These are phyloP conservation scores for Hippocampus zosterae DNA, from an alignment of 2,113 vertebrate species.

Conservation along the genomic window DNA sequence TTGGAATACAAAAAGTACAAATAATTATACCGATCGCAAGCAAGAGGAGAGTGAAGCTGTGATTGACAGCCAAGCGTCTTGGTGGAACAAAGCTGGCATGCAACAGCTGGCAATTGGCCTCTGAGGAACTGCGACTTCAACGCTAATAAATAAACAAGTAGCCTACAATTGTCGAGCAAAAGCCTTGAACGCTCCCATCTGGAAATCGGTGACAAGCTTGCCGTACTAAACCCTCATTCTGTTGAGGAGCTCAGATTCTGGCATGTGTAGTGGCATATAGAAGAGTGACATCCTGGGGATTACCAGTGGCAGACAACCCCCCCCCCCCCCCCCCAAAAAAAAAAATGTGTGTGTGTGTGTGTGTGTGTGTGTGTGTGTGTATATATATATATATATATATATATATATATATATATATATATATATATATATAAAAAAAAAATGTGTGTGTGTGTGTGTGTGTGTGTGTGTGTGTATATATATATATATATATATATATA, in stretches of 20 bases:
- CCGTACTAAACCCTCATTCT: slow-evolving; percentile 52
- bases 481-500: no score
- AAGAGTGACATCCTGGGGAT: slow-evolving; percentile 53
- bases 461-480: no score
- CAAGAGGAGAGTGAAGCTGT: slow-evolving; percentile 14
- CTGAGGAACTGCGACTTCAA: slow-evolving; percentile 75
- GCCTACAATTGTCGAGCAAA: slow-evolving; percentile 45
- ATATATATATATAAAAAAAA: no score
- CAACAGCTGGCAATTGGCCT: slow-evolving; percentile 76
- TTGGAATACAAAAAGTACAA: slow-evolving; percentile 9
- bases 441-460: no score
- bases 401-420: no score
- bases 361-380: background rate
- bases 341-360: slow-evolving; percentile 24
- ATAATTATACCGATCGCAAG: slow-evolving; percentile 31
- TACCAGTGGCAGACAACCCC: slow-evolving; percentile 35
- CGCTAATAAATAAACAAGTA: slow-evolving; percentile 69
- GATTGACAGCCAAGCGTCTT: slow-evolving; percentile 59
- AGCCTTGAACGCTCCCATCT: slow-evolving; percentile 66
- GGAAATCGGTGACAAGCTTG: slow-evolving; percentile 66
- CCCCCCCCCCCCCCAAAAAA: no score
- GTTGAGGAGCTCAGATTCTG: slow-evolving; percentile 58
- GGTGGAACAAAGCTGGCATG: slow-evolving; percentile 72
- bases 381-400: background rate
- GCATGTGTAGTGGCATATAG: slow-evolving; percentile 53